A percentile compares a stretch with the other conserved stretches of the same genome.
Conservation (phyloP, 64 coral and sea anemone species). For the Porites lutea region DNA sequence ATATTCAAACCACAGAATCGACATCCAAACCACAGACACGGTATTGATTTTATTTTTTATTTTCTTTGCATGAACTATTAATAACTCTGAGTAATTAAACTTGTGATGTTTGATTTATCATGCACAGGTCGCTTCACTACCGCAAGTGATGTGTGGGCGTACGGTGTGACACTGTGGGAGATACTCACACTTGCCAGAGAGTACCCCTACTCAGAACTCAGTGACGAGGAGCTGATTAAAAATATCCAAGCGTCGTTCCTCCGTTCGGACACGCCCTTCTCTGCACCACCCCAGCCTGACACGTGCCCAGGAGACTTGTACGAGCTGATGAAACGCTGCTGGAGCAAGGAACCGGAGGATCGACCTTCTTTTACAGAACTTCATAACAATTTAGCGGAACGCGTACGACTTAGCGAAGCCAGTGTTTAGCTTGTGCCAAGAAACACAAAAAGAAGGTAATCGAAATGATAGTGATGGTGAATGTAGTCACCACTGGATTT, state of each 20-base stretch:
- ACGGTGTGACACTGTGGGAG: constrained; percentile 95
- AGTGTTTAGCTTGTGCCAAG: neutral
- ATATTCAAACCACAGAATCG: too few relatives aligned
- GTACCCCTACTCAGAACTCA: constrained; percentile 80
- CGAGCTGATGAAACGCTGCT: constrained; percentile 83
- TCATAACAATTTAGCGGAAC: constrained; percentile 65
- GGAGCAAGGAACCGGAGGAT: constrained; percentile 51
- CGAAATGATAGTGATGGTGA: too few relatives aligned
- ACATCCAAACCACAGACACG: too few relatives aligned
- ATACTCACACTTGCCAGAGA: constrained; percentile 85
- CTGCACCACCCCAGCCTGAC: constrained; percentile 59
- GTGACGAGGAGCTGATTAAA: constrained; percentile 91
- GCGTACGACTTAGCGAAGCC: constrained; percentile 73
- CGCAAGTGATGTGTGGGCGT: constrained; percentile 94
- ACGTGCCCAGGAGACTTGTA: constrained; percentile 84
- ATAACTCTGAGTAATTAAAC: too few relatives aligned
- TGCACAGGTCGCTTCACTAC: constrained; percentile 90
- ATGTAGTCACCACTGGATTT: too few relatives aligned
- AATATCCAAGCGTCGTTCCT: constrained; percentile 87
- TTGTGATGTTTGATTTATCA: neutral
- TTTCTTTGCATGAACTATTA: too few relatives aligned
- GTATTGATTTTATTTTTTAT: too few relatives aligned
- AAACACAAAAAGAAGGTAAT: neutral
- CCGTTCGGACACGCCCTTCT: constrained; percentile 28
- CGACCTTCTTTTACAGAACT: constrained; percentile 75